Percentiles rank a stretch among this genome's conserved stretches.
phyloP scores from a whole-genome alignment of 2,888 invertebrate genomes.

The Callyntrura guangdongensis region DNA sequence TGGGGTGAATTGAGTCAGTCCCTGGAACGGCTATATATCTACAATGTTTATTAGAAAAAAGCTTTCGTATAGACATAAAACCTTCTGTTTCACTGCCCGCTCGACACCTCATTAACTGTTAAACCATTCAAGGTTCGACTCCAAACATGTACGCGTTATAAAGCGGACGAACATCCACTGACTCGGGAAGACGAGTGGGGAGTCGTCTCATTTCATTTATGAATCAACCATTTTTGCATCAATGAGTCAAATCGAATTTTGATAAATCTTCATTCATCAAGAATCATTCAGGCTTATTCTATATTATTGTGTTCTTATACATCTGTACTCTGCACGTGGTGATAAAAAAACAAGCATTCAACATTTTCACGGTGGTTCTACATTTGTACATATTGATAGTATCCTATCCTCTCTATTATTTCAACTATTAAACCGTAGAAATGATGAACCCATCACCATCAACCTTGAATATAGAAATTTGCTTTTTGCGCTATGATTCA shows the following conservation, averaged over 20 bases:
- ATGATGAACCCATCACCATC: too few species aligned
- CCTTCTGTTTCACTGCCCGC: not conserved
- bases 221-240: slow-evolving; percentile 50
- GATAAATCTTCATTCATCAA: slow-evolving; percentile 33
- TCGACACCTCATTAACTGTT: slow-evolving; percentile 6
- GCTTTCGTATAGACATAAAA: not conserved
- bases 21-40: not conserved
- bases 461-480: too few species aligned
- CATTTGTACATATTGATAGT: too few species aligned
- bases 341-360: not conserved
- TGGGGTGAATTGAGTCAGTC: slow-evolving; percentile 18
- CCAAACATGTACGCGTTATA: not conserved
- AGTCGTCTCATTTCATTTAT: slow-evolving; percentile 46
- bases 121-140: slow-evolving; percentile 6
- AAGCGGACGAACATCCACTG: slow-evolving; percentile 6
- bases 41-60: too few species aligned
- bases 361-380: too few species aligned
- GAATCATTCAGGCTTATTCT: slow-evolving; percentile 14
- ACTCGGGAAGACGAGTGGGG: not conserved
- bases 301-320: not conserved
- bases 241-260: slow-evolving; percentile 54
- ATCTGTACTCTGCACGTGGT: not conserved
- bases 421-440: too few species aligned
- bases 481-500: too few species aligned
- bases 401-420: too few species aligned